Evolutionary conservation across 2,113 vertebrate genomes (phyloP), one percentile per base, ranked within the genome.

Genomic region (Sterrhoptilus dennistouni): DNA sequence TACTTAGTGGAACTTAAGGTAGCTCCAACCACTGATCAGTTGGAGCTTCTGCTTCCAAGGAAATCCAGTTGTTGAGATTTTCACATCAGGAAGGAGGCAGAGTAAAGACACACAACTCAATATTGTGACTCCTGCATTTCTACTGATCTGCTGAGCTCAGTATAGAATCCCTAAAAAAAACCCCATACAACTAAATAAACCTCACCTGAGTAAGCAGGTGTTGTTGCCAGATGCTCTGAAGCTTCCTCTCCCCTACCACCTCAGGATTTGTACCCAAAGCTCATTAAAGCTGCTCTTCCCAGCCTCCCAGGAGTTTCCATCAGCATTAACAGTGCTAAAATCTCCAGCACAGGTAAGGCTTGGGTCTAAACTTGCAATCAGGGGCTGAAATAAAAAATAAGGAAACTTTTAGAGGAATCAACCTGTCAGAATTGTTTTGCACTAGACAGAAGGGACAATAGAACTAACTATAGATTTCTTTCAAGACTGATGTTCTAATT

Each of bases 401-500:
- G 22, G 59, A 45, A 63, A 66, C 8, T 86, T 96, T 16, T 59
- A 59, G n/a, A 92, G 29, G 44, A 90, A 21, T 77, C 68, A 77
- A 29, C 25, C 35, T 88, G 83, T 92, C 77, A 89, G 83, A 83
- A 71, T 24, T 83, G 45, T 52, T 95, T 86, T 94, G 33, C 59
- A 18, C 50, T 77, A 65, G 82, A 76, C 64, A 90, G 66, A 80
- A 90, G 22, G 60, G 56, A 47, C 25, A 4, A 66, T 11, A 91
- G 38, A 66, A 77, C 47, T 54, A 50, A 59, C 76, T 68, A 53
- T 40, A 83, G 59, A 90, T 83, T 95, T 83, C 83, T 92, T 89
- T 66, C 40, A 83, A 93, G 88, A 97, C 56, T 64, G 83, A 95
- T 93, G 76, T 86, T 88, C 36, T 90, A 90, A 97, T 96, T 96